These are phyloP conservation scores for Drosophila meridionalis DNA, from an alignment of 2,888 invertebrate genomes.

Conservation along the genomic window DNA sequence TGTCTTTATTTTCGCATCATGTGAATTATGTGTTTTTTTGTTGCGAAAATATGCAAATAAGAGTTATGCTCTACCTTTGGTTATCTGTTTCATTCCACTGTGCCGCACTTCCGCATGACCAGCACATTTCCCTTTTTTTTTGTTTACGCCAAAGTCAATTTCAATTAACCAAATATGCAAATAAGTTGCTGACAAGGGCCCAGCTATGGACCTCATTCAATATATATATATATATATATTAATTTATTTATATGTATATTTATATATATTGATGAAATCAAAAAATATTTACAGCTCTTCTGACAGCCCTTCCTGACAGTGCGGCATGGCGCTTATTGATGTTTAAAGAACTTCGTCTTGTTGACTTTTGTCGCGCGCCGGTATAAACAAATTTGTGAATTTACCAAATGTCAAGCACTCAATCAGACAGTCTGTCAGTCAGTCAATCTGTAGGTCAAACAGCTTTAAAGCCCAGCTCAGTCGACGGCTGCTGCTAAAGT, in stretches of 20 bases:
- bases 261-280: slow-evolving; percentile 40
- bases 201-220: neutral
- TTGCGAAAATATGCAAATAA: too few species aligned
- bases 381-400: slow-evolving; percentile 67
- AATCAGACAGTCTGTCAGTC: slow-evolving; percentile 1
- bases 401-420: slow-evolving; percentile 25
- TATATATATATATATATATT: slow-evolving; percentile 1
- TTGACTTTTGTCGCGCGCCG: slow-evolving; percentile 56
- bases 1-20: neutral
- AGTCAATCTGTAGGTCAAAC: slow-evolving; percentile 22
- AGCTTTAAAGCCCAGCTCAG: slow-evolving; percentile 36
- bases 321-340: slow-evolving; percentile 35
- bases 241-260: slow-evolving; percentile 7
- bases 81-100: neutral
- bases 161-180: slow-evolving; percentile 77
- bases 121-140: slow-evolving; percentile 23
- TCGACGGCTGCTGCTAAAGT: slow-evolving; percentile 63
- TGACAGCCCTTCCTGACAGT: neutral
- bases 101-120: slow-evolving; percentile 10
- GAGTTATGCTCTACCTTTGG: neutral
- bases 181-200: slow-evolving; percentile 35
- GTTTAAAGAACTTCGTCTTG: slow-evolving; percentile 53
- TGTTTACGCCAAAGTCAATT: slow-evolving; percentile 64
- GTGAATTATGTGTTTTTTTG: neutral
- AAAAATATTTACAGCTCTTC: neutral